Conservation (phyloP, 2,797 vertebrate species). For the Rhinophrynus dorsalis region DNA sequence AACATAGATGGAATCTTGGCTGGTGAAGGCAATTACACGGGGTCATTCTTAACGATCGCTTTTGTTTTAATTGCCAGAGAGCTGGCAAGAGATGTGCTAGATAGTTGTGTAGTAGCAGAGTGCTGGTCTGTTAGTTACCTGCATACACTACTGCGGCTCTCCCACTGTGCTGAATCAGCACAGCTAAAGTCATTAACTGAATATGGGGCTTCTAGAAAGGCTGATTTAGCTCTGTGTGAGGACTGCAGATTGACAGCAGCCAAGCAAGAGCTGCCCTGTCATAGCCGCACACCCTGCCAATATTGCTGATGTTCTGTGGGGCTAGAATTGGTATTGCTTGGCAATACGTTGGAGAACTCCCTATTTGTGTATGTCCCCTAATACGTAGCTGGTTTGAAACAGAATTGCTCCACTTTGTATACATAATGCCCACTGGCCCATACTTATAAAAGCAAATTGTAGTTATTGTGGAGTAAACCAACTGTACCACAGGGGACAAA, state of each 20-base stretch:
- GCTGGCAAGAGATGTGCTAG: constrained; percentile 24
- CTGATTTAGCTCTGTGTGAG: constrained; percentile 23
- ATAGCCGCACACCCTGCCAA: neutral
- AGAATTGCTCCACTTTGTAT: too few species aligned
- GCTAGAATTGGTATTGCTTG: neutral
- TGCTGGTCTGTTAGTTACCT: constrained; percentile 27
- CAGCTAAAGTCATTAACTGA: constrained; percentile 24
- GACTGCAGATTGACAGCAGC: constrained; percentile 24
- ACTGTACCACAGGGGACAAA: too few species aligned
- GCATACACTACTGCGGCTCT: constrained; percentile 3
- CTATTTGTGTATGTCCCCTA: too few species aligned
- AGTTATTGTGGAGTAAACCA: too few species aligned
- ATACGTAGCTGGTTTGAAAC: too few species aligned
- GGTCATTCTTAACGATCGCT: constrained; percentile 30
- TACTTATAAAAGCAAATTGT: too few species aligned
- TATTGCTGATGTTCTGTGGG: neutral
- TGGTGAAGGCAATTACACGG: constrained; percentile 18
- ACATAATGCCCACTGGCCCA: too few species aligned
- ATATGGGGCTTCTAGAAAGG: constrained; percentile 4
- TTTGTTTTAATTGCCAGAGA: constrained; percentile 29
- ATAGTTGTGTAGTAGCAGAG: constrained; percentile 22
- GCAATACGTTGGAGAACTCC: too few species aligned
- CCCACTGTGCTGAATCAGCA: constrained; percentile 32
- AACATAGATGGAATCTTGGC: constrained; percentile 18
- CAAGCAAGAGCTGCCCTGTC: neutral